Base-by-base conservation (phyloP, 2,113 vertebrate species). In the Poeciliopsis retropinna region DNA sequence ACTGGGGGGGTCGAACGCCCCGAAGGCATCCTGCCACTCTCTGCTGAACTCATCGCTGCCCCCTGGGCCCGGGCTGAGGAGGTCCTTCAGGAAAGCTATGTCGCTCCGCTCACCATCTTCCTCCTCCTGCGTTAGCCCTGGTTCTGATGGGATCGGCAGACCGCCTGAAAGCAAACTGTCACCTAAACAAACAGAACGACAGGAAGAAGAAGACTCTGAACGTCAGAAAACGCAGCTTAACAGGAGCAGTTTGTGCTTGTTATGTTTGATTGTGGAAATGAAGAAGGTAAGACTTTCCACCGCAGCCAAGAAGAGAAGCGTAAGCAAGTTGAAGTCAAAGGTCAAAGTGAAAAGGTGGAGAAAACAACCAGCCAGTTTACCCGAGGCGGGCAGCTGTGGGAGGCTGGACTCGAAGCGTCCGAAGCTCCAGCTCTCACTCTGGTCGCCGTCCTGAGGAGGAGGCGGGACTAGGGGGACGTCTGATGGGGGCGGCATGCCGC, bases 41-140 rank as follows among this genome's bases (percentile, higher is more conserved):
- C 88, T 88, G 71, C 83, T 91, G 76, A 92, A 93, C 62, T 95
- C 93, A 31, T 87, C 79, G 0, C 41, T 68, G 61, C 87, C 74
- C 32, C 91, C 88, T 4, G 89, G 87, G 31, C 90, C 84, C 0
- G 93, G 91, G 77, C 88, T 95, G 34, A 94, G 69, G n/a, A 95
- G 91, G 72, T 92, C 94, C 82, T 94, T 91, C 67, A 97, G 90
- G 85, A 97, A 97, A 3, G 93, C 94, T 85, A 96, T 92, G 87
- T 96, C 95, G 0, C 92, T 85, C 22, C 83, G 89, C 69, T 96
- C 95, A 57, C 90, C 90, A 13, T 92, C 94, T 27, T 95, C 95
- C 32, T 92, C 31, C 63, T 91, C 93, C 37, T 31, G 67, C 47
- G 28, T 92, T 69, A 37, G 80, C 0, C 57, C 85, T 1, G 65